These are phyloP conservation scores for Stomatorhinus walkeri DNA, from an alignment of 2,797 vertebrate species.

Conservation along the genomic window DNA sequence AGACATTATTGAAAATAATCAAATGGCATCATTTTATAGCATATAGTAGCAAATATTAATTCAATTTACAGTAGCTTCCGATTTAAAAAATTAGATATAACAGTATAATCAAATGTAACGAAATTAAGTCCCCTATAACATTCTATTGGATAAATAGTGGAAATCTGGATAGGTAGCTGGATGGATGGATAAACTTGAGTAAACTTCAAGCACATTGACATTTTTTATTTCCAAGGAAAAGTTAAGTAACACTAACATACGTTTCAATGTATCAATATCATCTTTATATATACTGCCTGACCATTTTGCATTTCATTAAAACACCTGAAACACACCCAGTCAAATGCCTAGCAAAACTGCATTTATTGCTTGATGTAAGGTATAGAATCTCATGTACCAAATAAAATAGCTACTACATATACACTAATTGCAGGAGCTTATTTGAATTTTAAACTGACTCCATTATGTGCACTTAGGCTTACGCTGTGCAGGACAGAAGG, in stretches of 20 bases:
- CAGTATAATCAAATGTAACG: not conserved
- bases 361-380: slow-evolving; percentile 23
- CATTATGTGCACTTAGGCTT: not conserved
- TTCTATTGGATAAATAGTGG: not conserved
- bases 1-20: not conserved
- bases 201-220: not conserved
- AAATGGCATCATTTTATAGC: not conserved
- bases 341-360: slow-evolving; percentile 1
- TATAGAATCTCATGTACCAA: slow-evolving; percentile 9
- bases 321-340: not conserved
- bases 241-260: not conserved
- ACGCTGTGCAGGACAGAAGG: not conserved
- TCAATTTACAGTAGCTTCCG: not conserved
- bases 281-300: not conserved
- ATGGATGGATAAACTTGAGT: not conserved
- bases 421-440: slow-evolving; percentile 3
- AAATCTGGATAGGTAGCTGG: not conserved
- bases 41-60: not conserved
- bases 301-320: not conserved
- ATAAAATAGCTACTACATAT: slow-evolving; percentile 15
- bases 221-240: not conserved
- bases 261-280: not conserved
- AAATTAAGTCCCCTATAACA: not conserved
- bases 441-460: slow-evolving; percentile 10
- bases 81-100: not conserved